Evolutionary conservation across 2,888 invertebrate genomes (phyloP), one percentile per base, ranked within the genome.

Genomic region (Antheraea yamamai): DNA sequence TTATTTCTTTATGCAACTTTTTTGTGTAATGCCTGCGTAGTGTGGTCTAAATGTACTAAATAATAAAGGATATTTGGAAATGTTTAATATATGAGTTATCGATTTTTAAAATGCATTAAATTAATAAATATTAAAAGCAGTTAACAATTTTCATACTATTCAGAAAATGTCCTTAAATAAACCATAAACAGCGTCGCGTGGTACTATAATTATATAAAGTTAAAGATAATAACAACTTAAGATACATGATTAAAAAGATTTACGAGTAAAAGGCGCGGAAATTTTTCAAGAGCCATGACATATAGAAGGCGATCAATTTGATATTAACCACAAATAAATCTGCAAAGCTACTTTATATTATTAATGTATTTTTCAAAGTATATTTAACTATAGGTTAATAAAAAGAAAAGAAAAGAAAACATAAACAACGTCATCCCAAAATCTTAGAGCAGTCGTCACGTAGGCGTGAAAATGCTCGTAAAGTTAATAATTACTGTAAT

Each of bases 191-290:
- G 10, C n/a, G 30, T 30, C 30, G 30, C 30, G 7, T n/a, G n/a
- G 20, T n/a, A n/a, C n/a, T 7, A 58, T 20, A 58, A n/a, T 58
- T 58, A 23, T 7, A 10, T 8, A n/a, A 7, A 10, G 20, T 8
- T 23, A 23, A n/a, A n/a, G n/a, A 61, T 7, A 61, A 51, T 73
- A 55, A 73, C 47, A 47, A 75, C 52, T 39, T 74, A 73, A 66
- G 12, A n/a, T 58, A 58, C 14, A 68, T 66, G 75, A 61, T 70
- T 66, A 72, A 55, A 68, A 74, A 74, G 75, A 79, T 79, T 80
- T 77, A 80, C 77, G 78, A 78, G 76, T n/a, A 75, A 77, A 77
- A 76, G 82, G 77, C 78, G 80, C 76, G 77, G 75, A 82, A 76
- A 79, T 73, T 75, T 75, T 77, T 75, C 73, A 23, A 7, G 10